phyloP scores from a whole-genome alignment of 2,888 invertebrate species.

The Nephrocerus scutellatus region DNA sequence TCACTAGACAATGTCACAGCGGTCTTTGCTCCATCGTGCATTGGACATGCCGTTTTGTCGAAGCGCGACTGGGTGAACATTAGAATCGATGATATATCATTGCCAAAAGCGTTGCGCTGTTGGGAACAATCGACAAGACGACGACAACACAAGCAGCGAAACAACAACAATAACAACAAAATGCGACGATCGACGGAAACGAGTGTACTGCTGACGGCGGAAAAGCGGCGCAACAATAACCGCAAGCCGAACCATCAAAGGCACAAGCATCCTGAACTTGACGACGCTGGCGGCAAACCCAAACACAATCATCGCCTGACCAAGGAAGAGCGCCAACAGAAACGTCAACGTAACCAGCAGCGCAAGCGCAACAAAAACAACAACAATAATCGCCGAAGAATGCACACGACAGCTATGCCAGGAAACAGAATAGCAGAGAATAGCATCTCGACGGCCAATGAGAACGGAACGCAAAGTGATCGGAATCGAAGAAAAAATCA shows the following conservation, averaged over 20 bases:
- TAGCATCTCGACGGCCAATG: constrained; percentile 6
- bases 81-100: constrained; percentile 73
- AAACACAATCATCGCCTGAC: constrained; percentile 14
- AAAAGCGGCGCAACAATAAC: constrained; percentile 20
- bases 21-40: constrained; percentile 87
- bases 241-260: constrained; percentile 24
- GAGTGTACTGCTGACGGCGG: constrained; percentile 22
- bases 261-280: constrained; percentile 24
- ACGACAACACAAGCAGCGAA: constrained; percentile 28
- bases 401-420: constrained; percentile 21
- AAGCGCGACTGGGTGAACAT: constrained; percentile 82
- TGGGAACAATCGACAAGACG: constrained; percentile 64
- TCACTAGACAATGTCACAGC: constrained; percentile 80
- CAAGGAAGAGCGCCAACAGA: constrained; percentile 22
- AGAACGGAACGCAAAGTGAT: constrained; percentile 21
- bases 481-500: constrained; percentile 26
- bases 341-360: constrained; percentile 28
- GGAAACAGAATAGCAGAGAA: constrained; percentile 15
- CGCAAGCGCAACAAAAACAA: constrained; percentile 32
- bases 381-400: constrained; percentile 27
- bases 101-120: constrained; percentile 78
- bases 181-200: constrained; percentile 40
- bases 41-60: constrained; percentile 83
- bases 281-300: constrained; percentile 11
- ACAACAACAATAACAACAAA: constrained; percentile 19